Base-by-base conservation (phyloP, 2,797 vertebrate genomes). In the Notamacropus eugenii region DNA sequence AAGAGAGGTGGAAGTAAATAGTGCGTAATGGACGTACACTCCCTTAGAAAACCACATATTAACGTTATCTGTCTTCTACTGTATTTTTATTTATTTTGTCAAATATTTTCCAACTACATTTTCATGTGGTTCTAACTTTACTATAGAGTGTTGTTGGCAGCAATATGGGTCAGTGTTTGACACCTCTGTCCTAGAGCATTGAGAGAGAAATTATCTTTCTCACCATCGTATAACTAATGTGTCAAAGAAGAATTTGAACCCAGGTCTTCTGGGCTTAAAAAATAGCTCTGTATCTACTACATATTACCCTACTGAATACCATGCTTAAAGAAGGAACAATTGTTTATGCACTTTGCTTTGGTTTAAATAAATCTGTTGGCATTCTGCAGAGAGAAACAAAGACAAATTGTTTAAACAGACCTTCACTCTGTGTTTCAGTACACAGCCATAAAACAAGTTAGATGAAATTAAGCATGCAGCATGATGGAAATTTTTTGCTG, bases 361-460 rank as follows among this genome's bases (percentile, higher is more conserved):
- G 74, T 93, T 97, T 97, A 98, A 97, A 98, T 95, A 98, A 98
- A 98, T 97, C 97, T 98, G 98, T 96, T 97, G 93, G 95, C 95
- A 96, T 97, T 97, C 95, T 97, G 95, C 96, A 96, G 95, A 94
- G 92, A 95, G 95, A 97, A 98, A 96, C 96, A 97, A 94, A 98
- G 97, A 98, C 96, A 98, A 98, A 98, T 97, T 97, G 95, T 92
- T 97, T 97, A 96, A 97, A 96, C 96, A 97, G 97, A 96, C 1
- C 92, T 96, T 94, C n/a, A 4, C 92, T 96, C 96, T 94, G 94
- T 97, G 96, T 98, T 98, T 98, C 96, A 94, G 92, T 95, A 98
- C 96, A 97, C 95, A 96, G 96, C 97, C 96, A 97, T 97, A 97
- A 98, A 98, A 97, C 96, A 97, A 94, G 94, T 97, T 96, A 96